A percentile compares a stretch with the other conserved stretches of the same genome.
Evolutionary conservation across 2,113 vertebrate species (phyloP).

Genomic region (Petrocephalus microphthalmus): DNA sequence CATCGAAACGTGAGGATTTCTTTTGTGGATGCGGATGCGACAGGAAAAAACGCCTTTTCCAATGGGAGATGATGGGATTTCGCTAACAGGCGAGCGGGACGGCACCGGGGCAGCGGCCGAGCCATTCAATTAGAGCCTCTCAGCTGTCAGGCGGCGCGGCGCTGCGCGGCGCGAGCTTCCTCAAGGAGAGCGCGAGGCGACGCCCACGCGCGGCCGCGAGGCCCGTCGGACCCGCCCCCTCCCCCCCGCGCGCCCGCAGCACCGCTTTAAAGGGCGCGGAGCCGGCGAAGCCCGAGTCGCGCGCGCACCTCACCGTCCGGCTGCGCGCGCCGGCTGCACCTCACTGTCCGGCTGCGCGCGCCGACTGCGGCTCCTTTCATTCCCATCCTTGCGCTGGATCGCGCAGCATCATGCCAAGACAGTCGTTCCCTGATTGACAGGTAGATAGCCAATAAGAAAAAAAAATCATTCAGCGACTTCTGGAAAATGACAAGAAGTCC

Average conservation of each 20-base stretch:
- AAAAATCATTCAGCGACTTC: neutral
- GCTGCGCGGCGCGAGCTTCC: slow-evolving; percentile 24
- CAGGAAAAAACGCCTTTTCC: neutral
- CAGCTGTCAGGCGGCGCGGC: slow-evolving; percentile 24
- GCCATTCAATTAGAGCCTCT: slow-evolving; percentile 15
- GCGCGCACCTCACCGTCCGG: too few species aligned
- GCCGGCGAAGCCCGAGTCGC: neutral
- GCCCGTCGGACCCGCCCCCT: neutral
- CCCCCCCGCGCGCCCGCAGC: neutral
- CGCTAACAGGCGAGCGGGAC: neutral
- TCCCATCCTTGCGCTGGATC: neutral
- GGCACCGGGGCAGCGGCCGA: neutral
- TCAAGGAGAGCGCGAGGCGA: slow-evolving; percentile 25
- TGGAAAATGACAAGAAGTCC: slow-evolving; percentile 6
- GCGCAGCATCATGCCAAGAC: neutral
- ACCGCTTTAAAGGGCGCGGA: neutral
- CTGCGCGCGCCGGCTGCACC: neutral
- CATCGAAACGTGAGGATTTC: slow-evolving; percentile 3
- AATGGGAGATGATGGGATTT: neutral
- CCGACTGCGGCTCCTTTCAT: neutral
- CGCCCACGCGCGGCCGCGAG: slow-evolving; percentile 21
- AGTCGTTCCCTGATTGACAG: slow-evolving; percentile 3
- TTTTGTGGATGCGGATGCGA: neutral
- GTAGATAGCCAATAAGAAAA: neutral
- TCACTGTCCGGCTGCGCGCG: neutral